These are phyloP conservation scores for Cherax quadricarinatus DNA, from an alignment of 1,140 invertebrate species.

Conservation along the genomic window DNA sequence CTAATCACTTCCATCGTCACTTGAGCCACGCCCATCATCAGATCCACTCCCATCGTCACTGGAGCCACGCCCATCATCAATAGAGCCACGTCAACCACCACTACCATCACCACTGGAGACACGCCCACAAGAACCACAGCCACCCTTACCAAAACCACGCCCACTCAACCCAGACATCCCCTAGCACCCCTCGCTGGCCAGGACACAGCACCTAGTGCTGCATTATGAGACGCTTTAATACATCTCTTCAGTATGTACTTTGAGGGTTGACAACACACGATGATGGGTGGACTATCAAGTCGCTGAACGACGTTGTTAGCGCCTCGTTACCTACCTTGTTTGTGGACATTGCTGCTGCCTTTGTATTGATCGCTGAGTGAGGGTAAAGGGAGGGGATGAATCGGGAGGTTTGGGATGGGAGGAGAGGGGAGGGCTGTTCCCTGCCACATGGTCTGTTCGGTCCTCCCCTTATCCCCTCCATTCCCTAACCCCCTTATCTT, in stretches of 20 bases:
- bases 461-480: not conserved
- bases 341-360: constrained; percentile 6
- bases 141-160: not conserved
- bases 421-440: too few relatives aligned
- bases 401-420: too few relatives aligned
- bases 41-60: not conserved
- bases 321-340: constrained; percentile 18
- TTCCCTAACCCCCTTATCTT: not conserved
- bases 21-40: not conserved
- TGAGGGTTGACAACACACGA: not conserved
- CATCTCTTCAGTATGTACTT: not conserved
- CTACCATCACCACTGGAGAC: not conserved
- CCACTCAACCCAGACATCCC: not conserved
- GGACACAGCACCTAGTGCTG: too few relatives aligned
- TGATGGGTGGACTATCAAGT: not conserved
- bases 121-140: not conserved
- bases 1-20: not conserved
- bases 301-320: constrained; percentile 22
- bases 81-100: not conserved
- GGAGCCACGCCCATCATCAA: not conserved
- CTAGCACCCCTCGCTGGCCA: not conserved
- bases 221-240: too few relatives aligned
- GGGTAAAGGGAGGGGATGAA: too few relatives aligned
- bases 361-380: constrained; percentile 19
- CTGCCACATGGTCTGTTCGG: constrained; percentile 12